Evolutionary conservation across 2,888 invertebrate species (phyloP).

Genomic region (Chrysolina haemoptera): DNA sequence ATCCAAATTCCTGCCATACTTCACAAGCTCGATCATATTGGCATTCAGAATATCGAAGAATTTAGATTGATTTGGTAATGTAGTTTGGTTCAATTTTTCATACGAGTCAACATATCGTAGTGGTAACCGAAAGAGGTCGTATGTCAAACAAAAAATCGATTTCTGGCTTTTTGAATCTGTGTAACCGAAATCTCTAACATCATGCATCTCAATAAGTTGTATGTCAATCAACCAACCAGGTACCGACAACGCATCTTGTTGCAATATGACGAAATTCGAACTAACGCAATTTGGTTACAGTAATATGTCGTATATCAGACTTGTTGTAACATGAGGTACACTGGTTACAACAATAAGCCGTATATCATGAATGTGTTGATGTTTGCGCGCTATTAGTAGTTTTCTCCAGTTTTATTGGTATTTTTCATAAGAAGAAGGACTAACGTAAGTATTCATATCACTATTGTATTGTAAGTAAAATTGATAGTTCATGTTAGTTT

Average conservation of each 20-base stretch:
- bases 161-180: background rate
- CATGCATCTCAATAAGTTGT: background rate
- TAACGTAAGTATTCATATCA: background rate
- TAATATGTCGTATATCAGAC: conserved; percentile 6
- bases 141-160: background rate
- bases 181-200: background rate
- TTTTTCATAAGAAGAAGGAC: background rate
- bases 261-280: conserved; percentile 11
- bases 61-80: too few species aligned
- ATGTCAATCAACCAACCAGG: background rate
- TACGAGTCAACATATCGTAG: background rate
- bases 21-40: too few species aligned
- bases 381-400: background rate
- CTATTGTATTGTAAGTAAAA: background rate
- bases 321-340: background rate
- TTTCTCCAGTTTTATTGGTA: background rate
- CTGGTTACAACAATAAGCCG: background rate
- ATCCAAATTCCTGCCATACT: too few species aligned
- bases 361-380: background rate
- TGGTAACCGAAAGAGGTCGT: background rate
- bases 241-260: background rate
- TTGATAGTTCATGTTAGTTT: background rate
- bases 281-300: conserved; percentile 7
- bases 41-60: too few species aligned
- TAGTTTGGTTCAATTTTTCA: too few species aligned